These are phyloP conservation scores for Lysandra coridon DNA, from an alignment of 2,888 invertebrate species.

Conservation along the genomic window DNA sequence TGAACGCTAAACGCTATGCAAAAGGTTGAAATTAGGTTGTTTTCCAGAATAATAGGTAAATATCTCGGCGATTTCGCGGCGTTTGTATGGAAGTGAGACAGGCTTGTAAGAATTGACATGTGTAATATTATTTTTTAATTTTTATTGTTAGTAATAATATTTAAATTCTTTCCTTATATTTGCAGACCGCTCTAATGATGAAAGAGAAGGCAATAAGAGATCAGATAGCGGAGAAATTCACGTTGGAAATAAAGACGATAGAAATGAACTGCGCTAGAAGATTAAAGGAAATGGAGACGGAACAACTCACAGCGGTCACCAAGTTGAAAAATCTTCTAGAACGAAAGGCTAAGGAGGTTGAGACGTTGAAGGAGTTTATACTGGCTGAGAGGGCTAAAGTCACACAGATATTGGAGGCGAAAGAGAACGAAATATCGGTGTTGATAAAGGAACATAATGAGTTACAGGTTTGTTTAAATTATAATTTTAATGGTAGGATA, in stretches of 20 bases:
- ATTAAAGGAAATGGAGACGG: conserved; percentile 74
- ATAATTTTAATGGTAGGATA: too few relatives aligned
- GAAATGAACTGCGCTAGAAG: conserved; percentile 77
- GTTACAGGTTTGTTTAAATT: conserved; percentile 38
- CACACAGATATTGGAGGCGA: conserved; percentile 72
- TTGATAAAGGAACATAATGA: conserved; percentile 70
- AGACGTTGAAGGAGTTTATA: conserved; percentile 75
- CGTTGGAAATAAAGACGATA: conserved; percentile 80
- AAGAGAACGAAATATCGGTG: conserved; percentile 74
- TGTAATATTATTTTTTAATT: not conserved
- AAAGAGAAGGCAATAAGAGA: conserved; percentile 82
- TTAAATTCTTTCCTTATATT: conserved; percentile 37
- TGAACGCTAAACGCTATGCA: too few relatives aligned
- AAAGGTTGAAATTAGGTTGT: too few relatives aligned
- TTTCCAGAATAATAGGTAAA: too few relatives aligned
- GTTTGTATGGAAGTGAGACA: too few relatives aligned
- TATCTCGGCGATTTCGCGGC: too few relatives aligned
- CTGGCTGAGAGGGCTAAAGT: conserved; percentile 74
- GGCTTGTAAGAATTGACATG: not conserved
- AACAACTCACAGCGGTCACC: conserved; percentile 65
- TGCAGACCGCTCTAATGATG: conserved; percentile 74
- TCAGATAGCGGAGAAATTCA: conserved; percentile 84
- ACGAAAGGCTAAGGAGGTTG: conserved; percentile 77
- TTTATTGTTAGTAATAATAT: too few relatives aligned
- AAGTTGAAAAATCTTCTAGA: conserved; percentile 74